Evolutionary conservation across 2,797 vertebrate species (phyloP).

Genomic region (Catharus ustulatus): DNA sequence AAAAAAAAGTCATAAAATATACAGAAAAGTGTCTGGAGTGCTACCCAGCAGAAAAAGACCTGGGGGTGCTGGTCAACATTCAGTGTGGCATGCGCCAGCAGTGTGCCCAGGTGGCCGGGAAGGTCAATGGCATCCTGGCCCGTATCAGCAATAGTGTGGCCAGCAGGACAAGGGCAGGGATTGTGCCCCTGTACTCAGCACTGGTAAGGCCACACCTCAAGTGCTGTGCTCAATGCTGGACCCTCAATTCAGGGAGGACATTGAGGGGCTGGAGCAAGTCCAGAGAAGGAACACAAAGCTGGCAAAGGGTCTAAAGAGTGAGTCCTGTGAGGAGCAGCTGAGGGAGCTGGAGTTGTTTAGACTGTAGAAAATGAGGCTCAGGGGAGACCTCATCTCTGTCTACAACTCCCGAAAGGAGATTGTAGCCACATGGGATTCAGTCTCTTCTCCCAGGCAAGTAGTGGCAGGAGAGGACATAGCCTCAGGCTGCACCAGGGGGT

Average conservation of each 20-base stretch:
- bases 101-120: neutral
- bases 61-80: neutral
- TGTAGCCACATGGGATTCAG: neutral
- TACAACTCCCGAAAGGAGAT: neutral
- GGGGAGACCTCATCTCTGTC: neutral
- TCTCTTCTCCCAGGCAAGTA: neutral
- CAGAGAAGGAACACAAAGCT: neutral
- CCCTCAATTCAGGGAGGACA: neutral
- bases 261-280: neutral
- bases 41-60: neutral
- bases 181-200: fast-evolving
- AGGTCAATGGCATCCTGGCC: neutral
- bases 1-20: neutral
- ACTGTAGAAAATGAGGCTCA: neutral
- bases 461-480: neutral
- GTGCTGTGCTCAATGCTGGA: neutral
- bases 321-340: neutral
- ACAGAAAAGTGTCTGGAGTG: neutral
- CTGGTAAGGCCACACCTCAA: fast-evolving
- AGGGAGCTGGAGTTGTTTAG: neutral
- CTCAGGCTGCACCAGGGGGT: neutral
- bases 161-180: neutral
- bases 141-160: neutral
- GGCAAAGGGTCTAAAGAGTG: neutral
- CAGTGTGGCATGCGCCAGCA: neutral